Evolutionary conservation across 2,797 vertebrate species (phyloP), one percentile per base, ranked within the genome.

Genomic region (Kryptolebias ocellatus): DNA sequence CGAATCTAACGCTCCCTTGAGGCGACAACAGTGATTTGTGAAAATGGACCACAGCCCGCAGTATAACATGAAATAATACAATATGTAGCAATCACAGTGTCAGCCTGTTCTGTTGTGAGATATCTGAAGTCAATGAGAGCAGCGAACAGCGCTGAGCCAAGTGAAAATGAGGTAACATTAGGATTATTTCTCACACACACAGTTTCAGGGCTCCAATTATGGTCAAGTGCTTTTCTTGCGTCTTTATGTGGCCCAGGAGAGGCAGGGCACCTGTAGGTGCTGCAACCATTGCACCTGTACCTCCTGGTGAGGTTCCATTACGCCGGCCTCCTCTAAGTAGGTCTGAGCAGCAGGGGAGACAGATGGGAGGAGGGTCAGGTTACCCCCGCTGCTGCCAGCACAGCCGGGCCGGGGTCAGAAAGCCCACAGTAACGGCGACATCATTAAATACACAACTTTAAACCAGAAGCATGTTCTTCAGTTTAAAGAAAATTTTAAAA

Each of bases 311-410:
- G 87, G 64, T 59, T 80, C 88, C 83, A 91, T 93, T 92, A 90
- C 89, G 79, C 59, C 39, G 52, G 61, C 73, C 75, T 80, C 60
- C 66, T 62, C 44, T 55, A 69, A 78, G 78, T 78, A 52, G 79
- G 61, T 67, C 78, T 57, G 85, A 92, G 86, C 92, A 94, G 92
- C 90, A 92, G 92, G 92, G 86, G 90, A 91, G 92, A 92, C 94
- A 94, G 93, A 94, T 94, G 94, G 93, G 84, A 90, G 84, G 87
- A 87, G 92, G 93, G 87, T 94, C 92, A 93, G 88, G 92, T 95
- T 94, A 93, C 93, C 76, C 89, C 90, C 90, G 76, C 71, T 78
- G 80, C 80, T 87, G 70, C 79, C 64, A 47, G 64, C 69, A 75
- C 66, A 74, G 82, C 76, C 79, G 76, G 84, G 84, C 74, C 79